These are phyloP conservation scores for Pedetes capensis DNA, from an alignment of 2,113 vertebrate genomes.

Conservation along the genomic window DNA sequence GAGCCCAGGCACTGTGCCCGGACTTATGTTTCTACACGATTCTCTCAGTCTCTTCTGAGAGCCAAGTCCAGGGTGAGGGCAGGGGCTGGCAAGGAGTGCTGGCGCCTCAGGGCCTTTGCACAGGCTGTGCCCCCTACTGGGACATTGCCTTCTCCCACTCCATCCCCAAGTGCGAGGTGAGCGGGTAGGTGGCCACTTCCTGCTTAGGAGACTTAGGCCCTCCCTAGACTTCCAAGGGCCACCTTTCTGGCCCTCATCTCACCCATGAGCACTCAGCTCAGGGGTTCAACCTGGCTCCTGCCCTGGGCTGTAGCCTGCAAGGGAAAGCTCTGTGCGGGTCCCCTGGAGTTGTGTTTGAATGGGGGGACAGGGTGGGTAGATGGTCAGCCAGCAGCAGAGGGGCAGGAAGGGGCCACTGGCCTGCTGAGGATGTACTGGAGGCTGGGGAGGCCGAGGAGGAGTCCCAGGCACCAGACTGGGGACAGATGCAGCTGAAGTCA, in stretches of 20 bases:
- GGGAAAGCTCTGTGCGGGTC: not conserved
- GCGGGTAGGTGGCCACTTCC: not conserved
- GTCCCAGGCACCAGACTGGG: not conserved
- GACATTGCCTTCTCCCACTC: no score
- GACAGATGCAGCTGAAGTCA: not conserved
- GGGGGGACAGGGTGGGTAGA: not conserved
- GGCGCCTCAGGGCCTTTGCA: not conserved
- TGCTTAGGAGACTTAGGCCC: not conserved
- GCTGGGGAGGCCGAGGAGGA: not conserved
- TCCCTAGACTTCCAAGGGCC: not conserved
- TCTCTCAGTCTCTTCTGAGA: no score
- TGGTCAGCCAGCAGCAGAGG: not conserved
- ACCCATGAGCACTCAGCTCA: not conserved
- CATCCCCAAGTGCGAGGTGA: not conserved
- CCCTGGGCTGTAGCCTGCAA: not conserved
- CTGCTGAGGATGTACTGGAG: not conserved
- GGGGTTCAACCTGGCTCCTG: not conserved
- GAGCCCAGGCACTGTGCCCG: not conserved
- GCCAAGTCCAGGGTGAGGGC: not conserved
- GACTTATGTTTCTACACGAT: not conserved
- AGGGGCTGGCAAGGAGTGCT: not conserved
- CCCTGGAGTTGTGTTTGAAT: rapidly evolving
- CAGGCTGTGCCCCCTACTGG: not conserved
- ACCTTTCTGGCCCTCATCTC: rapidly evolving
- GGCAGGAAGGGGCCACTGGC: not conserved